phyloP scores from a whole-genome alignment of 2,888 invertebrate species.

The Drosophila fulvimacula region DNA sequence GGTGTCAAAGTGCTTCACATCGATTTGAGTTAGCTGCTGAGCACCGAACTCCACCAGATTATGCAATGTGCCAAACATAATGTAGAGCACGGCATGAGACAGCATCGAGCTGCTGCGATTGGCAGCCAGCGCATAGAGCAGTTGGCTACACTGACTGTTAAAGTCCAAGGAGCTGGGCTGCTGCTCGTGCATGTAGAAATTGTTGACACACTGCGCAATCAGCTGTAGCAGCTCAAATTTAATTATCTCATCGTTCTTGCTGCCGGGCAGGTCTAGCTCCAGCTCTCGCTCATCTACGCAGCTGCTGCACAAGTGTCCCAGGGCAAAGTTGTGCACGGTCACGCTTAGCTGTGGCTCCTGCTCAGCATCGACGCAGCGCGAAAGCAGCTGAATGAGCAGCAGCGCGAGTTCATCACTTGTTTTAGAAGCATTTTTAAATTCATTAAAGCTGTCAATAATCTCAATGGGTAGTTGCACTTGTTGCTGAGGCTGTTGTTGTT shows the following conservation, averaged over 20 bases:
- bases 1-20: conserved; percentile 73
- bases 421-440: conserved; percentile 61
- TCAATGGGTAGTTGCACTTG: conserved; percentile 5
- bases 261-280: conserved; percentile 4
- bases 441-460: conserved; percentile 44
- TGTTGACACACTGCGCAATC: conserved; percentile 81
- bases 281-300: conserved; percentile 29
- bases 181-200: conserved; percentile 75
- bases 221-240: conserved; percentile 80
- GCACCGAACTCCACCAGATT: conserved; percentile 73
- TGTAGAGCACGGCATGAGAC: conserved; percentile 75
- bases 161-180: conserved; percentile 72
- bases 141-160: conserved; percentile 73
- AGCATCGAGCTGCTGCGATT: conserved; percentile 63
- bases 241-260: conserved; percentile 74
- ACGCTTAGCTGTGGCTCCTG: conserved; percentile 74
- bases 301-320: conserved; percentile 74
- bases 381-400: conserved; percentile 80
- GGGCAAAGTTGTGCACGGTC: conserved; percentile 80
- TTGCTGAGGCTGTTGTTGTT: conserved; percentile 17
- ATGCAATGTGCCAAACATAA: conserved; percentile 81
- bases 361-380: conserved; percentile 81
- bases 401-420: conserved; percentile 83
- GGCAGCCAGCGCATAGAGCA: conserved; percentile 67
- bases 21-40: conserved; percentile 64